Evolutionary conservation across 2,888 invertebrate species (phyloP), one percentile per base, ranked within the genome.

Genomic region (Nomada lathburiana): DNA sequence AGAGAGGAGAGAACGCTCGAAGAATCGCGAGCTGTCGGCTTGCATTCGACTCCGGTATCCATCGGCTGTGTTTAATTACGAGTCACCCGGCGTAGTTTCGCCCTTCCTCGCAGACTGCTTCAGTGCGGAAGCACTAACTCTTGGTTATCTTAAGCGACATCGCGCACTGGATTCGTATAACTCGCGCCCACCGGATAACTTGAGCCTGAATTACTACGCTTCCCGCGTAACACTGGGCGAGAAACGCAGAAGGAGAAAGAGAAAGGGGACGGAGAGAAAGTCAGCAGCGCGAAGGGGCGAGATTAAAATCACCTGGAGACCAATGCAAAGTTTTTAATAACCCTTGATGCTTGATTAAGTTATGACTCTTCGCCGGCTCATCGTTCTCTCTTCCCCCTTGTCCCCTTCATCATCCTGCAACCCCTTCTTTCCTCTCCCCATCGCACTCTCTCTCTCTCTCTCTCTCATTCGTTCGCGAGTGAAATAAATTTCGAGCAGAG

Each of bases 281-380:
- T 29, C 13, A 44, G 47, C 47, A 29, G 60, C 71, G 80, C 77
- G 80, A 81, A 78, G 60, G 74, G 75, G 79, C 82, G 85, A 91
- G 90, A 92, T 92, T 92, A 90, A 92, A 92, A 92, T 91, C 89
- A 81, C 89, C 88, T 85, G 85, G 87, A 85, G 88, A 88, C 88
- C 87, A 87, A 90, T 90, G 87, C 84, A 89, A 91, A 92, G 89
- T 92, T 92, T 92, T 92, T 92, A 91, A 92, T 91, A 91, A 90
- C 91, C 87, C 90, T 91, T 91, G 89, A 91, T 91, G 88, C 90
- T 90, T 92, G 89, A 91, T 92, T 90, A 90, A 91, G 90, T 92
- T 90, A 87, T 85, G 88, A 80, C 82, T 87, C 87, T 82, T 86
- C 82, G 80, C 74, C 74, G 74, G 75, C 72, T 83, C 79, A 68